These are phyloP conservation scores for Polydrusus pterygomalis DNA, from an alignment of 2,888 invertebrate genomes.

Conservation along the genomic window DNA sequence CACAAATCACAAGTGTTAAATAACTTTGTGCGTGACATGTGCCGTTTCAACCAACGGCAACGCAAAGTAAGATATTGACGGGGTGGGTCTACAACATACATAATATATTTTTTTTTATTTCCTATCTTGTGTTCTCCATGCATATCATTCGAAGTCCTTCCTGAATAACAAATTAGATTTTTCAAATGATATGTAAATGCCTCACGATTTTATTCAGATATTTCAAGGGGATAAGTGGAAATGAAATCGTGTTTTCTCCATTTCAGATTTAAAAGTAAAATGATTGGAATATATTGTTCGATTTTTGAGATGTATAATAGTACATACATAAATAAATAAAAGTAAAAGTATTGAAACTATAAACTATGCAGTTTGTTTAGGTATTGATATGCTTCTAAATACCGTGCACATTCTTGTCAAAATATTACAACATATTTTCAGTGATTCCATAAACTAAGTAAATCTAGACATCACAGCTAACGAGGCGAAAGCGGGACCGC, in stretches of 20 bases:
- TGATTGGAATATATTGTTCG: constrained; percentile 9
- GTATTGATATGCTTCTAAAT: no score
- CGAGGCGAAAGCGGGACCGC: no score
- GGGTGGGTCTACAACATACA: no score
- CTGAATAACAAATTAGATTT: constrained; percentile 18
- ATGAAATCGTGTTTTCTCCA: constrained; percentile 11
- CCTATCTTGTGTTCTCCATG: neutral
- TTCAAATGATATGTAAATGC: constrained; percentile 24
- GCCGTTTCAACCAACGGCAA: no score
- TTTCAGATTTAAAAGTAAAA: constrained; percentile 33
- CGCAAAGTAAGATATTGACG: no score
- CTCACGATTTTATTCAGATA: constrained; percentile 16
- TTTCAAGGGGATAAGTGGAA: constrained; percentile 14
- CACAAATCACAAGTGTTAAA: no score
- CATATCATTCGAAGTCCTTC: constrained; percentile 1
- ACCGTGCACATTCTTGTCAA: no score
- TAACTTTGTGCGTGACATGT: no score
- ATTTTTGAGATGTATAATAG: constrained; percentile 12
- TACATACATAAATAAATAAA: neutral
- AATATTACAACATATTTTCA: no score
- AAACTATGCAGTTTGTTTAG: neutral
- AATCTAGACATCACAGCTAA: no score
- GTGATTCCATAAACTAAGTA: no score
- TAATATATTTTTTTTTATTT: neutral
- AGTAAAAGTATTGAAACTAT: neutral